Evolutionary conservation across 1,140 invertebrate genomes (phyloP).

Genomic region (Teleogryllus occipitalis): DNA sequence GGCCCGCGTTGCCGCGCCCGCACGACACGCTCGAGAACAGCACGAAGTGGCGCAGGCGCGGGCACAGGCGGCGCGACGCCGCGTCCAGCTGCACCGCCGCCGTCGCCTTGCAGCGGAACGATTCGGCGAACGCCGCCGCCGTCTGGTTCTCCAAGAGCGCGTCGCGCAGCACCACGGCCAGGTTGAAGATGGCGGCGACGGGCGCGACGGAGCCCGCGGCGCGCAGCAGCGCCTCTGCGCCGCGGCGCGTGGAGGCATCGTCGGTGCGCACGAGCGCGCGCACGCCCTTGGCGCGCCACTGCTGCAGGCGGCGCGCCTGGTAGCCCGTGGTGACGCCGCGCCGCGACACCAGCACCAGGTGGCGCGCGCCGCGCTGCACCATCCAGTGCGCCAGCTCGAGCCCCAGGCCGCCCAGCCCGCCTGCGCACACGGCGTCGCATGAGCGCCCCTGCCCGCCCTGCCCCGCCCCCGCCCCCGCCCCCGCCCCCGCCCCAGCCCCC

Average conservation of each 20-base stretch:
- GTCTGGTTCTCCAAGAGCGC: slow-evolving; percentile 54
- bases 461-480: too few relatives aligned
- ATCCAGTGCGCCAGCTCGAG: slow-evolving; percentile 87
- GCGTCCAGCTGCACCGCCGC: slow-evolving; percentile 37
- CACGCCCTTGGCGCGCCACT: slow-evolving; percentile 42
- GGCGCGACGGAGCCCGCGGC: slow-evolving; percentile 48
- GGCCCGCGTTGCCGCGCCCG: slow-evolving; percentile 56
- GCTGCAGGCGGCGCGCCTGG: slow-evolving; percentile 39
- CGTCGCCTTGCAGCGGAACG: background rate
- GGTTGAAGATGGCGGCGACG: slow-evolving; percentile 69
- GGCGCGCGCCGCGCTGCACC: slow-evolving; percentile 51
- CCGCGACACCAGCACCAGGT: slow-evolving; percentile 48
- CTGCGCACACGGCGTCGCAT: slow-evolving; percentile 40
- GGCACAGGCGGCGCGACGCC: slow-evolving; percentile 38
- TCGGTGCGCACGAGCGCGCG: slow-evolving; percentile 41
- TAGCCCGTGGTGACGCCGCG: slow-evolving; percentile 36
- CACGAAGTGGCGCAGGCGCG: slow-evolving; percentile 43
- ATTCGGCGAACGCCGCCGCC: background rate
- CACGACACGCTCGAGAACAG: slow-evolving; percentile 37
- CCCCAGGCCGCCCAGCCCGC: slow-evolving; percentile 85
- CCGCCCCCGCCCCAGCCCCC: too few relatives aligned
- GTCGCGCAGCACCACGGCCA: slow-evolving; percentile 56
- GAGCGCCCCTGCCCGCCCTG: too few relatives aligned
- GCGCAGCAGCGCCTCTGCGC: slow-evolving; percentile 47
- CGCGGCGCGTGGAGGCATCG: slow-evolving; percentile 40